These are phyloP conservation scores for Trinectes maculatus DNA, from an alignment of 2,113 vertebrate genomes.

Conservation along the genomic window DNA sequence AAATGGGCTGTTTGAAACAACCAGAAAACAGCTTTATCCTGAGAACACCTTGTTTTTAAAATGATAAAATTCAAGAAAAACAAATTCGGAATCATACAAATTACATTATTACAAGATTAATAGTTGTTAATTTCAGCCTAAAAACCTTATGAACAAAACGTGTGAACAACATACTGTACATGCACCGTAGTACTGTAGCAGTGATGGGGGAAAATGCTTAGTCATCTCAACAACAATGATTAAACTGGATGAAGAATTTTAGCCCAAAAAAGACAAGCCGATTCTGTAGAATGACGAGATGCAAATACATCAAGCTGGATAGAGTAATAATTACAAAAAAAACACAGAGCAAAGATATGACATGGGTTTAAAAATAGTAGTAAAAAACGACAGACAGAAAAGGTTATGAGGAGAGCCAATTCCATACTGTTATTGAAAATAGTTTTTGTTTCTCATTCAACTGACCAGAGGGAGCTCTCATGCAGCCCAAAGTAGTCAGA, in stretches of 20 bases:
- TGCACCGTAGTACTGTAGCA: too few relatives aligned
- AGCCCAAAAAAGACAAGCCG: conserved; percentile 8
- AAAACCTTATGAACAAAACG: too few relatives aligned
- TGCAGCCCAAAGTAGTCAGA: conserved; percentile 38
- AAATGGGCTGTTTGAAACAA: too few relatives aligned
- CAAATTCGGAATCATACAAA: too few relatives aligned
- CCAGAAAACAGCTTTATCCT: too few relatives aligned
- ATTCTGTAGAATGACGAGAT: conserved; percentile 11
- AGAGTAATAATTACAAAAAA: conserved; percentile 8
- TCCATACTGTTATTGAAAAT: not conserved
- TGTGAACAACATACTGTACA: too few relatives aligned
- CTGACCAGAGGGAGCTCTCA: conserved; percentile 31
- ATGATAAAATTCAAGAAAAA: too few relatives aligned
- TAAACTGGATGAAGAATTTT: not conserved
- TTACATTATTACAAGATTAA: too few relatives aligned
- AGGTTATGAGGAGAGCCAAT: not conserved
- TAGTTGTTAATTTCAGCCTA: too few relatives aligned
- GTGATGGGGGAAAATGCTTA: too few relatives aligned
- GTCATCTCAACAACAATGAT: conserved; percentile 2
- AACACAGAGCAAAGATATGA: not conserved
- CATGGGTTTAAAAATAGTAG: not conserved
- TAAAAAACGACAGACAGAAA: not conserved
- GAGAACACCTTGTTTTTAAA: too few relatives aligned
- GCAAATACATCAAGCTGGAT: not conserved
- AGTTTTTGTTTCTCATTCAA: conserved; percentile 17